A percentile compares a stretch with the other conserved stretches of the same genome.
These are phyloP conservation scores for Drosophila kurseongensis DNA, from an alignment of 1,140 invertebrate species.

Conservation along the genomic window DNA sequence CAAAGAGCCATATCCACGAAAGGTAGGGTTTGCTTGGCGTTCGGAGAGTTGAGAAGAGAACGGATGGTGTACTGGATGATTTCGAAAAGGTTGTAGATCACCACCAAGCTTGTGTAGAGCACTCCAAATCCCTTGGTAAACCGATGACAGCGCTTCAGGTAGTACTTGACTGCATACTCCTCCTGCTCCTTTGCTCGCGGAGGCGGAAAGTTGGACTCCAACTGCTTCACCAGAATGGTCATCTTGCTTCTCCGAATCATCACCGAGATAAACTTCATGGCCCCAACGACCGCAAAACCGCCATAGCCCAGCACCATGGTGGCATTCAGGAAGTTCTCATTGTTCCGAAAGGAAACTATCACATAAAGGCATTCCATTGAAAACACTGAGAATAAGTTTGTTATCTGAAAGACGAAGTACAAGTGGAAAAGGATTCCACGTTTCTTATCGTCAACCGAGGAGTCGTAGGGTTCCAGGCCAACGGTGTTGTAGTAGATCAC, in stretches of 20 bases:
- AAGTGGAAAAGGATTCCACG: neutral
- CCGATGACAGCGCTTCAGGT: constrained; percentile 11
- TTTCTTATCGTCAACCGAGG: neutral
- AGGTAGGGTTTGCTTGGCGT: constrained; percentile 38
- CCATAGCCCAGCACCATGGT: constrained; percentile 62
- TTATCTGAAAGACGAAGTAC: constrained; percentile 23
- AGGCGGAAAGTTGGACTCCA: constrained; percentile 53
- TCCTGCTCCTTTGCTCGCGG: constrained; percentile 6
- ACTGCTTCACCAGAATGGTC: constrained; percentile 25
- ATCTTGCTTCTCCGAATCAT: constrained; percentile 32
- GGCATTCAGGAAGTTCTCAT: constrained; percentile 52
- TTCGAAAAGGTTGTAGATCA: constrained; percentile 55
- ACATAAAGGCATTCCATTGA: constrained; percentile 28
- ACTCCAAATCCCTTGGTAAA: constrained; percentile 40
- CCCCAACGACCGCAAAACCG: constrained; percentile 55
- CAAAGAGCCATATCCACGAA: constrained; percentile 52
- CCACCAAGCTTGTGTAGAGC: constrained; percentile 46
- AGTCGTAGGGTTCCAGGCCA: constrained; percentile 48
- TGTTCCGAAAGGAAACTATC: constrained; percentile 12
- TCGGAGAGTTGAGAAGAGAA: constrained; percentile 9
- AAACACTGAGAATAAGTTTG: constrained; percentile 42
- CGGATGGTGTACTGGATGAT: constrained; percentile 34
- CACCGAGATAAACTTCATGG: constrained; percentile 59
- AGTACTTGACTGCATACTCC: constrained; percentile 30
- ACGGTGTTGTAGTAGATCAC: constrained; percentile 43